Evolutionary conservation across 2,888 invertebrate species (phyloP), one percentile per base, ranked within the genome.

Genomic region (Galerucella nymphaeae): DNA sequence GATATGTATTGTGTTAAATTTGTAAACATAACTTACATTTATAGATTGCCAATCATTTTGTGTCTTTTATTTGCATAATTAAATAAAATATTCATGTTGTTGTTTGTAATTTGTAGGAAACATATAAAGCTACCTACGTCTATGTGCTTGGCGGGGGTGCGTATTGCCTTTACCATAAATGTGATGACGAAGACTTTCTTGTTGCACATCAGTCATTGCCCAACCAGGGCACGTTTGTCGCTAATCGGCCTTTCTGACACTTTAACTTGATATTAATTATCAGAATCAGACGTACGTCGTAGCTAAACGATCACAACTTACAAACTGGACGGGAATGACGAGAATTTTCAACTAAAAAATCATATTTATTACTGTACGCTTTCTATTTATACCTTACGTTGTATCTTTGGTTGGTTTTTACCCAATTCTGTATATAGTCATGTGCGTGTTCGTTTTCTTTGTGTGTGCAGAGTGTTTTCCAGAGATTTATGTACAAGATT

Each of bases 231-330:
- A 81, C 79, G 79, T 79, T 74, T 76, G 69, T 23, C 41, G 70
- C 77, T 80, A 79, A 78, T 79, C 78, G 77, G 63, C 75, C 66
- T 69, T 71, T 75, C 74, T 76, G 77, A 75, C 77, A 77, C 76
- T 71, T 68, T 58, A 61, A 68, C 68, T 62, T 65, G 55, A 73
- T 74, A 76, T 74, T 76, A 76, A 74, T 76, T 76, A 74, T 74
- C 58, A 66, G 74, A 74, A 70, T 73, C 70, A 68, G 63, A 74
- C 70, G 70, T 73, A 70, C 55, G 48, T 63, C 57, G 42, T 62
- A 62, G 18, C 69, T 53, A 30, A 62, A 18, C 18, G 61, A 18
- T 18, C 61, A 18, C 41, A 42, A 58, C 23, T 66, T 58, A 58
- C 66, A 66, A 66, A 57, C 58, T 66, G 66, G 14, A 14, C 45